A percentile compares a stretch with the other conserved stretches of the same genome.
phyloP scores from a whole-genome alignment of 2,888 invertebrate species.

The Bugulina stolonifera region DNA sequence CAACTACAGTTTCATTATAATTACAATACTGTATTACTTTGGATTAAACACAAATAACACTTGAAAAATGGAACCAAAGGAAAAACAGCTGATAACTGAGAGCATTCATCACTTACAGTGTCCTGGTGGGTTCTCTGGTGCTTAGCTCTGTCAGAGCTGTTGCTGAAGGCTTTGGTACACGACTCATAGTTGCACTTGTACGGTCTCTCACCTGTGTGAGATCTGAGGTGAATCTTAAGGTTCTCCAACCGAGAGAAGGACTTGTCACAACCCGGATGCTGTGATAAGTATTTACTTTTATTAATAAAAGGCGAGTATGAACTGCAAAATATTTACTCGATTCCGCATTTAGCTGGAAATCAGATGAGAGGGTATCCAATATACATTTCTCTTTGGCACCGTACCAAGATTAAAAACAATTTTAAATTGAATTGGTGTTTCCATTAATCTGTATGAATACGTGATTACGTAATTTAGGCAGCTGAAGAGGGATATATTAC shows the following conservation, averaged over 20 bases:
- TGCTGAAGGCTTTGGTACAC: slow-evolving; percentile 95
- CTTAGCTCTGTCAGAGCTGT: slow-evolving; percentile 95
- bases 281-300: no score
- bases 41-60: no score
- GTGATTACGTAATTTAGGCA: not conserved
- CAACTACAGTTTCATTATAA: no score
- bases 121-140: slow-evolving; percentile 98
- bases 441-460: not conserved
- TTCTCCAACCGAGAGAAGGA: slow-evolving; percentile 95
- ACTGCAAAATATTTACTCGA: not conserved
- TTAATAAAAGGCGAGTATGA: no score
- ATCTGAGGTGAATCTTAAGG: slow-evolving; percentile 86
- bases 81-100: no score
- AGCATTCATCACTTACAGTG: slow-evolving; percentile 75
- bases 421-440: no score
- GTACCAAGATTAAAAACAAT: no score
- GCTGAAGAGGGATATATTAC: not conserved
- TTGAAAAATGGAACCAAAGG: no score
- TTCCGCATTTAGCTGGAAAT: no score
- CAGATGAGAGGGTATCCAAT: no score
- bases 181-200: slow-evolving; percentile 95
- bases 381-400: no score
- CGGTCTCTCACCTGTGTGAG: slow-evolving; percentile 70
- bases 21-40: no score
- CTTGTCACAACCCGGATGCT: slow-evolving; percentile 75